Conservation (phyloP, 1,140 invertebrate species). For the Triops cancriformis region DNA sequence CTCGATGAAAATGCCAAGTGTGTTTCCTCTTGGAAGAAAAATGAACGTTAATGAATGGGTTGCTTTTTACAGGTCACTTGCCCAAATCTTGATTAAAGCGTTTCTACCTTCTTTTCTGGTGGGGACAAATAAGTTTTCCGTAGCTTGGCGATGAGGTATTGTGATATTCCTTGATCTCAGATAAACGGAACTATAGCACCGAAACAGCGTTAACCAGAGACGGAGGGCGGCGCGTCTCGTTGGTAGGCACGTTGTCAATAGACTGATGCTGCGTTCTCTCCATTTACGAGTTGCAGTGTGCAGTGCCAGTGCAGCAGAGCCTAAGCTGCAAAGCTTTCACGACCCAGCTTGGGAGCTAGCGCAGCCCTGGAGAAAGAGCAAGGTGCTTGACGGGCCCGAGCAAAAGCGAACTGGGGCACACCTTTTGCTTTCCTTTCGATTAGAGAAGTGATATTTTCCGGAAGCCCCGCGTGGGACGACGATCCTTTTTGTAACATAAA, state of each 20-base stretch:
- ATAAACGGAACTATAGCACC: background rate
- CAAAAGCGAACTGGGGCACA: background rate
- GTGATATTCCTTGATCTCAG: background rate
- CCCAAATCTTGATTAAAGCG: background rate
- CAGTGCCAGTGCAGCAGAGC: background rate
- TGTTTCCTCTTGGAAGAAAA: background rate
- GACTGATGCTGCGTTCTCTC: constrained; percentile 7
- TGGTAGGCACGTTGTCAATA: constrained; percentile 10
- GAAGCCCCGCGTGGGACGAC: too few relatives aligned
- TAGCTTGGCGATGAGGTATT: background rate
- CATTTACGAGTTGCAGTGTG: background rate
- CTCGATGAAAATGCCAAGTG: background rate
- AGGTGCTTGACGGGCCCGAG: background rate
- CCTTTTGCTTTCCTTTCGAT: background rate
- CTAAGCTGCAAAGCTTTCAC: background rate
- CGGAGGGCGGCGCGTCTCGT: background rate
- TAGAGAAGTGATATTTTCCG: too few relatives aligned
- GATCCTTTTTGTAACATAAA: too few relatives aligned
- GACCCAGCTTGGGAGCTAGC: background rate
- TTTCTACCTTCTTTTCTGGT: background rate
- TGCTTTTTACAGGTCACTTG: background rate
- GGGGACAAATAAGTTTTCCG: background rate
- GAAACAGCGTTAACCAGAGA: background rate
- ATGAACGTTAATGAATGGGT: background rate
- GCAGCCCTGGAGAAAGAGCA: background rate